phyloP scores from a whole-genome alignment of 2,888 invertebrate species.

The Autographa gamma region DNA sequence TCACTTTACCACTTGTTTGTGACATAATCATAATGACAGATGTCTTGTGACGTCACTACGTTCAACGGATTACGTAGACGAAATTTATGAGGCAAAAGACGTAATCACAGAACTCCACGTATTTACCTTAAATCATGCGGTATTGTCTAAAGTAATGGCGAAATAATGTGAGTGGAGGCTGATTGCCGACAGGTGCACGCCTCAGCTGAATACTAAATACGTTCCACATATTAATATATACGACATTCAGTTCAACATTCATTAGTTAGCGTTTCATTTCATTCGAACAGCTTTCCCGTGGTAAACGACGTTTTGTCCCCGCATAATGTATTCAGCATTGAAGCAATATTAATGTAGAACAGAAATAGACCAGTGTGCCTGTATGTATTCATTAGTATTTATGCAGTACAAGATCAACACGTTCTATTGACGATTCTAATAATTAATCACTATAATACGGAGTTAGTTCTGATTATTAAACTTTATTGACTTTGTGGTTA shows the following conservation, averaged over 20 bases:
- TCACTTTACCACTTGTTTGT: conserved; percentile 20
- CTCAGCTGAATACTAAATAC: conserved; percentile 75
- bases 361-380: conserved; percentile 25
- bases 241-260: conserved; percentile 66
- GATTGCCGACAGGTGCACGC: conserved; percentile 78
- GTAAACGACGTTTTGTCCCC: conserved; percentile 51
- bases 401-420: conserved; percentile 26
- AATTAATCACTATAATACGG: conserved; percentile 25
- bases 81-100: conserved; percentile 53
- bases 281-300: conserved; percentile 55
- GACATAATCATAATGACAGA: conserved; percentile 27
- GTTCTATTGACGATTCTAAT: conserved; percentile 34
- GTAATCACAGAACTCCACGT: conserved; percentile 63
- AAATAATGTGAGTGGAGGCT: conserved; percentile 76
- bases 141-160: conserved; percentile 77
- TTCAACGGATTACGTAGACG: conserved; percentile 21
- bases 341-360: conserved; percentile 41
- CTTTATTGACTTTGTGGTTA: neutral
- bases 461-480: conserved; percentile 5
- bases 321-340: conserved; percentile 45
- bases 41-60: conserved; percentile 19
- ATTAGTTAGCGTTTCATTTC: conserved; percentile 70
- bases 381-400: conserved; percentile 28
- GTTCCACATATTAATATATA: conserved; percentile 60
- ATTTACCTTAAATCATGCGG: conserved; percentile 71